A percentile compares a stretch with the other conserved stretches of the same genome.
Evolutionary conservation across 1,140 invertebrate species (phyloP).

Genomic region (Drosophila obscura): DNA sequence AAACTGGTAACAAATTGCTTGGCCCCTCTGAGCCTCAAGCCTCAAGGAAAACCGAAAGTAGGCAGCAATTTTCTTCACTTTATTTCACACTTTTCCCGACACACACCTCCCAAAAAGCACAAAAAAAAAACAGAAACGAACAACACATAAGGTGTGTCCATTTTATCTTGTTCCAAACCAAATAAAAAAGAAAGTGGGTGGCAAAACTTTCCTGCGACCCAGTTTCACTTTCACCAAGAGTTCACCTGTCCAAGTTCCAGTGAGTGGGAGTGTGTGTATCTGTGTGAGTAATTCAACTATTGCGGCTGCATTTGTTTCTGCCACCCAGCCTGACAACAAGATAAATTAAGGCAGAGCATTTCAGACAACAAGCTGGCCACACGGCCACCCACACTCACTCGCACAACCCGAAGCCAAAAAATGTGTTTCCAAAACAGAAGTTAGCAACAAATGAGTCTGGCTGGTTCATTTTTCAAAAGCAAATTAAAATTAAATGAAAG

Average conservation of each 20-base stretch:
- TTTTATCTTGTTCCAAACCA: slow-evolving; percentile 28
- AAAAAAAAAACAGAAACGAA: slow-evolving; percentile 22
- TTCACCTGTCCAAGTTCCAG: slow-evolving; percentile 42
- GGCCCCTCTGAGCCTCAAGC: slow-evolving; percentile 24
- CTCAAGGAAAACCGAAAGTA: slow-evolving; percentile 33
- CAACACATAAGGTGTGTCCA: slow-evolving; percentile 48
- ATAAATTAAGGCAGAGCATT: slow-evolving; percentile 46
- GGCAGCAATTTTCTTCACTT: slow-evolving; percentile 52
- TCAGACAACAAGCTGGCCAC: slow-evolving; percentile 38
- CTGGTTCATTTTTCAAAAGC: no score
- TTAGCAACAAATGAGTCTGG: no score
- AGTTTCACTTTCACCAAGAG: slow-evolving; percentile 47
- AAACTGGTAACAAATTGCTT: slow-evolving; percentile 52
- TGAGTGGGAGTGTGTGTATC: slow-evolving; percentile 25
- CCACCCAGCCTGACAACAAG: slow-evolving; percentile 47
- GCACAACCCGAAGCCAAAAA: slow-evolving; percentile 19
- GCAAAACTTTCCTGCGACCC: slow-evolving; percentile 45
- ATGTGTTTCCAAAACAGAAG: slow-evolving; percentile 26
- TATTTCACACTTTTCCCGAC: slow-evolving; percentile 33
- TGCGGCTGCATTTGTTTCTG: slow-evolving; percentile 43
- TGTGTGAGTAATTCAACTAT: slow-evolving; percentile 62
- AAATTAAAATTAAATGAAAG: no score
- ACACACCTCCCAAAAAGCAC: background rate
- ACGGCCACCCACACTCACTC: slow-evolving; percentile 7
- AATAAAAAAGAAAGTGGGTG: slow-evolving; percentile 12